phyloP scores from a whole-genome alignment of 2,888 invertebrate species.

The Theodoxus fluviatilis region DNA sequence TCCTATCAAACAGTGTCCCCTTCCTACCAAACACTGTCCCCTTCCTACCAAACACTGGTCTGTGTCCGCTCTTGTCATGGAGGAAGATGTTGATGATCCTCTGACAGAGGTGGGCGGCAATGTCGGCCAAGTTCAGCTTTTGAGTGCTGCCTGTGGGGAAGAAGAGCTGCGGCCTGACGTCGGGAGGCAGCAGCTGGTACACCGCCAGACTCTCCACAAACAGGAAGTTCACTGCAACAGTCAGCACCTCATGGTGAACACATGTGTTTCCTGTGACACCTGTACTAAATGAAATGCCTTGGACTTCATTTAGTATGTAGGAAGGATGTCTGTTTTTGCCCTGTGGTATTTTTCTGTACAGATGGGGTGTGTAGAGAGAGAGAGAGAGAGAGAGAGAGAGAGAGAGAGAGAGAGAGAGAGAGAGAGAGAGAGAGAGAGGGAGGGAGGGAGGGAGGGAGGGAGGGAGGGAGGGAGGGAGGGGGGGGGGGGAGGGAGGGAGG shows the following conservation, averaged over 20 bases:
- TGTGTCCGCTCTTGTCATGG: conserved; percentile 41
- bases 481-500: not conserved
- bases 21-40: too few relatives aligned
- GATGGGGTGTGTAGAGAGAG: too few relatives aligned
- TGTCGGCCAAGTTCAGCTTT: conserved; percentile 24
- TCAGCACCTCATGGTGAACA: too few relatives aligned
- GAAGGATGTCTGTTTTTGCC: too few relatives aligned
- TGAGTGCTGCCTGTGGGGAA: conserved; percentile 39
- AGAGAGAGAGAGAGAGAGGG: conserved; percentile 13
- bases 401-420: conserved; percentile 21
- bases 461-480: too few relatives aligned
- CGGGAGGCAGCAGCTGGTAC: conserved; percentile 37
- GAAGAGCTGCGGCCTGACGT: conserved; percentile 37
- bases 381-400: conserved; percentile 1
- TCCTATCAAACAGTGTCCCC: too few relatives aligned
- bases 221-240: conserved; percentile 58
- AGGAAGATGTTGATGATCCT: conserved; percentile 48
- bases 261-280: too few relatives aligned
- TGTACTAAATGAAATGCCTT: too few relatives aligned
- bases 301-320: too few relatives aligned
- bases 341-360: too few relatives aligned
- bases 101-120: conserved; percentile 34
- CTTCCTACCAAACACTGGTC: conserved; percentile 57
- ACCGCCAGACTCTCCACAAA: conserved; percentile 52
- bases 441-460: not conserved